phyloP scores from a whole-genome alignment of 2,797 vertebrate genomes.

The Cynopterus sphinx region DNA sequence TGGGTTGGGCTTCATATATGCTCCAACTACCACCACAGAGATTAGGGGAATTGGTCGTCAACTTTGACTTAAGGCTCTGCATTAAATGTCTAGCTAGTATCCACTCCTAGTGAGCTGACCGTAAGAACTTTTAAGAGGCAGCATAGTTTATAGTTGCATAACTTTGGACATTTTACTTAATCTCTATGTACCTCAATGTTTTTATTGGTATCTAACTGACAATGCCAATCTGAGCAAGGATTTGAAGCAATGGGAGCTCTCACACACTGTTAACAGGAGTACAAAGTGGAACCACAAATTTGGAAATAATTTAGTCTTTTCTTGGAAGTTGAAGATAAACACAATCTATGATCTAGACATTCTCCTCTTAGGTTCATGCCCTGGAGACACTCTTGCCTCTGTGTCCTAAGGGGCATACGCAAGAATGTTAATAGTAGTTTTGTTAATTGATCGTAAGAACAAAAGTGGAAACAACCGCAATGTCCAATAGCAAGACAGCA shows the following conservation, averaged over 20 bases:
- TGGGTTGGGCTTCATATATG: not conserved
- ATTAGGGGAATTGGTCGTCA: not conserved
- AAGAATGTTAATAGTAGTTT: not conserved
- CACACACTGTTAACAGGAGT: too few species aligned
- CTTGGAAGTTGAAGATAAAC: not conserved
- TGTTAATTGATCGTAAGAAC: not conserved
- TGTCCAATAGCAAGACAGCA: not conserved
- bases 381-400: not conserved
- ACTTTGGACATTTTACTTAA: not conserved
- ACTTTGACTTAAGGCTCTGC: not conserved
- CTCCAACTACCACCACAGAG: not conserved
- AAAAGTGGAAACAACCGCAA: not conserved
- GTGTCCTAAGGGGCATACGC: not conserved
- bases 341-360: not conserved
- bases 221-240: too few species aligned
- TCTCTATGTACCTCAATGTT: not conserved
- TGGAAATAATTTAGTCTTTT: too few species aligned
- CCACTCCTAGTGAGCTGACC: not conserved
- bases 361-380: not conserved
- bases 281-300: too few species aligned
- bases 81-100: not conserved
- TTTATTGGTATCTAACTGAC: not conserved
- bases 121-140: not conserved
- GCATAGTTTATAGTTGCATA: not conserved
- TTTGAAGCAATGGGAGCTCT: too few species aligned